Base-by-base conservation (phyloP, 2,888 invertebrate species). In the Melitaea athalia region DNA sequence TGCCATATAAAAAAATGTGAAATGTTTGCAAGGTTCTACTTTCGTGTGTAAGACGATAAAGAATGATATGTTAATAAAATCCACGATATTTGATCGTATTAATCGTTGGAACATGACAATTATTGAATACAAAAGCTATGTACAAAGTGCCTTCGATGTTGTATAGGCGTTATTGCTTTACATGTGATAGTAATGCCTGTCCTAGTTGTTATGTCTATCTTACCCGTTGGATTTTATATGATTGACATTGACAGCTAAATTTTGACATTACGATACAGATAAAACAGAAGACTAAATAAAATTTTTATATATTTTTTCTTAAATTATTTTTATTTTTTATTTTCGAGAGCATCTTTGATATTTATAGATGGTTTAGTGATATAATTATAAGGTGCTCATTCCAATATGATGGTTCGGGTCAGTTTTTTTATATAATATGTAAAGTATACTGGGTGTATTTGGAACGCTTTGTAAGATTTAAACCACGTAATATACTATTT, bases 101-200 rank as follows among this genome's bases (percentile, higher is more conserved):
- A 15, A 57, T 33, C 55, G 55, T 68, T 17, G 43, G 57, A 69
- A 59, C 59, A 63, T 69, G 63, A 68, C 64, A 62, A 62, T 65
- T 59, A 63, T 63, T 65, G 59, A 60, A 49, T 62, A 38, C 53
- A 33, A n/a, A 59, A 59, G 57, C 31, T 62, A 62, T 55, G 55
- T 69, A 63, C 43, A 43, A 66, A 53, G 53, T 60, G 69, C 69
- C 65, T 50, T 62, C 33, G 38, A 57, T 57, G 57, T 57, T 57
- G 8, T 38, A 57, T 33, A 38, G 38, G 14, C 38, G 15, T 38
- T 10, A 8, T 3, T 24, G 24, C 52, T 55, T 33, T 50, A 33
- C n/a, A 33, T 38, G 38, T 57, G 57, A 57, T 57, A 55, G 55
- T 33, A 31, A 33, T n/a, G 55, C n/a, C 33, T 24, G 24, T 24